Base-by-base conservation (phyloP, 2,113 vertebrate species). In the Mesembrinibis cayennensis region DNA sequence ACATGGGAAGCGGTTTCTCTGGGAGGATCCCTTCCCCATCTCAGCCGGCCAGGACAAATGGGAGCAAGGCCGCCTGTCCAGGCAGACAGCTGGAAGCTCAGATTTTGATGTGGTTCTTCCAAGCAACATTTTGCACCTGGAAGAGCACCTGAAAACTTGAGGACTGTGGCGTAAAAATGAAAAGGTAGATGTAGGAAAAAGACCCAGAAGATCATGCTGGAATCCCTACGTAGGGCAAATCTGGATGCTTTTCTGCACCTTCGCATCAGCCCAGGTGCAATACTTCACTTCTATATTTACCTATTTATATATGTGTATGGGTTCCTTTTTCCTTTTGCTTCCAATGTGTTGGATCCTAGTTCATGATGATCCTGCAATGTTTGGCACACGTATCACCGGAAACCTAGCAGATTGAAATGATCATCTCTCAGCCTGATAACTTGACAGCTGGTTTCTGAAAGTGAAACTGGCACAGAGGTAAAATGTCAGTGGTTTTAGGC, bases 371-470 rank as follows among this genome's bases (percentile, higher is more conserved):
- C 30, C 55, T 32, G 17, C 47, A 59, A 27, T 47, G 29, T 53
- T 65, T 82, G 71, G 16, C 65, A 27, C 0, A 0, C 0, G 0
- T 20, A 36, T 40, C 36, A 32, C 52, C 0, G 0, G 80, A 82
- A 92, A 45, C 25, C 13, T 18, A 55, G 17, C 49, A 85, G 82
- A 82, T n/a, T 82, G 58, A 77, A 95, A 44, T 2, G 0, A 55
- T 78, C 81, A 40, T 72, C 45, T 92, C 86, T 92, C 78, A 76
- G 34, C 62, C 70, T 49, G 45, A 30, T 25, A 69, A 72, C 70
- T 42, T 77, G 81, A 69, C 38, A 85, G 32, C 25, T 73, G 42
- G 11, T 73, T 94, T 95, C 62, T 88, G 87, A 94, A 96, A 88
- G 82, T 29, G 84, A 85, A 96, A 83, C 78, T 93, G 89, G 66